Evolutionary conservation across 1,140 invertebrate species (phyloP), one percentile per base, ranked within the genome.

Genomic region (Habropoda laboriosa): DNA sequence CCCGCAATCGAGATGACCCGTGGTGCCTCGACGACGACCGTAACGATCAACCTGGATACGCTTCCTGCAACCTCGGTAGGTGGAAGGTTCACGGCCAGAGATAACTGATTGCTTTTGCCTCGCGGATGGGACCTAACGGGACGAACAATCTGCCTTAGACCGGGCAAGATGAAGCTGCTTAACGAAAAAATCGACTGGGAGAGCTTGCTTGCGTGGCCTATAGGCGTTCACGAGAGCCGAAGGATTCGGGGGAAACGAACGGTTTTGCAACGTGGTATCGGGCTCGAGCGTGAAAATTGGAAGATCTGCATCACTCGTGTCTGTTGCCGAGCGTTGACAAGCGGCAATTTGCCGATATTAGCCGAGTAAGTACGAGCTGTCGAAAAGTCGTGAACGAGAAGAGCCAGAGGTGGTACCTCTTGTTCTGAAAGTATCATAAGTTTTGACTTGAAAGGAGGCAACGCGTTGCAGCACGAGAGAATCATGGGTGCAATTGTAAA

Each of bases 31-130:
- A 77, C 53, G 80, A 86, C 72, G 83, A 82, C 74, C 80, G 76
- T 82, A 86, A 86, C 83, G 80, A 86, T 86, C 80, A 76, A 79
- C 80, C 55, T 67, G 75, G 61, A 82, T 80, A 49, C 81, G 83
- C 76, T 86, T 74, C 76, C 71, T 80, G 76, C 57, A 78, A 61
- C 75, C 72, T 75, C 75, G 70, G 75, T 71, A 74, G 83, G 77
- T 81, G 83, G 58, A 71, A 79, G 79, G 78, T 85, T 81, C 76
- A 53, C 80, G 55, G 72, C 32, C 55, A 80, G 70, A 82, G 85
- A 80, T 85, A 82, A 86, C 83, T 82, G 85, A 85, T 86, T 86
- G 85, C 80, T 80, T 85, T 80, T 86, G 75, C 79, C 85, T 76
- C 78, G 83, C 80, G 80, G 80, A 82, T 71, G 86, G 61, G 71